Percentiles rank a stretch among this genome's conserved stretches.
Conservation (phyloP, 2,797 vertebrate genomes). For the Menidia menidia region DNA sequence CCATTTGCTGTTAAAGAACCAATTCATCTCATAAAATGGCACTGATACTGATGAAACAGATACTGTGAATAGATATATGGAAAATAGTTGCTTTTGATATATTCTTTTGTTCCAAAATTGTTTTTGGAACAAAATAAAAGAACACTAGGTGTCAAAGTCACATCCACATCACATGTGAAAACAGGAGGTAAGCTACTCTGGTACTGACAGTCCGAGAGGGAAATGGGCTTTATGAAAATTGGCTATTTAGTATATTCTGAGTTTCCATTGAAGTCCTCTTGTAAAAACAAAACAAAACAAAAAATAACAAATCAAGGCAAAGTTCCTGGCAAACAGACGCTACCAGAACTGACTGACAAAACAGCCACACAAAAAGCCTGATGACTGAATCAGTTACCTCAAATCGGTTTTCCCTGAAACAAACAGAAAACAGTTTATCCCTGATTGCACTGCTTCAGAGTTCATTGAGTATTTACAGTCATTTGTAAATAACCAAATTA, state of each 20-base stretch:
- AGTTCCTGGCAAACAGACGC: conserved; percentile 26
- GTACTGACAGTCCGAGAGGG: no score
- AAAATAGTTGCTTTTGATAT: no score
- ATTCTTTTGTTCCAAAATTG: no score
- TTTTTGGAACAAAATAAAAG: no score
- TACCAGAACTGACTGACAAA: conserved; percentile 35
- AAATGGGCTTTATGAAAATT: no score
- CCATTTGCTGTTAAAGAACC: conserved; percentile 10
- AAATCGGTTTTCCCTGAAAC: conserved; percentile 33
- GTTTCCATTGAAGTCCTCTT: no score
- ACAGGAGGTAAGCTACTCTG: no score
- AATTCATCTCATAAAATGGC: conserved; percentile 14
- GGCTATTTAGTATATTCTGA: no score
- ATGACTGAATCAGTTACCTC: conserved; percentile 8
- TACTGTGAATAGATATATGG: no score
- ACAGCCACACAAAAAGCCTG: conserved; percentile 10
- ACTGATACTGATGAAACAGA: not conserved
- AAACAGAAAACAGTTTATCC: not conserved
- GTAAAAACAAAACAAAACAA: not conserved
- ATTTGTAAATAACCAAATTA: conserved; percentile 21
- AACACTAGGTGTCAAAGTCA: no score
- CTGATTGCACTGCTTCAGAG: conserved; percentile 11
- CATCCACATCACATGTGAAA: no score
- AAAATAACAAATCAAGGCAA: conserved; percentile 23
- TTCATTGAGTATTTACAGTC: not conserved